phyloP scores from a whole-genome alignment of 2,797 vertebrate species.

The Prionace glauca region DNA sequence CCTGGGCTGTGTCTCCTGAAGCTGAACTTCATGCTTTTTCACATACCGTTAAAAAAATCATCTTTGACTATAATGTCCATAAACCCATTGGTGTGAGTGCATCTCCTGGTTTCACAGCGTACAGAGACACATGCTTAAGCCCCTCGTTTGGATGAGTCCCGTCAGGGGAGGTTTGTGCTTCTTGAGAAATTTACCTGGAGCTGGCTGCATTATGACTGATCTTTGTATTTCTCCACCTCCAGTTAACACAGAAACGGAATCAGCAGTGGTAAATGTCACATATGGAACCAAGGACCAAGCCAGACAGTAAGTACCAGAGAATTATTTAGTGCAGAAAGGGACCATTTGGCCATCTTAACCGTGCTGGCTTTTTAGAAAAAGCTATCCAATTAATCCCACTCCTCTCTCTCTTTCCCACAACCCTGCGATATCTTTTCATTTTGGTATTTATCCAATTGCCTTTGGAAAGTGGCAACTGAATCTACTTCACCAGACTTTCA shows the following conservation, averaged over 20 bases:
- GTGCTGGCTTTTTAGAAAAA: not conserved
- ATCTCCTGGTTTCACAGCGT: not conserved
- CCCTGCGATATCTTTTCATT: not conserved
- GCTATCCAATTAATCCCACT: not conserved
- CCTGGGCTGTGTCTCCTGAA: not conserved
- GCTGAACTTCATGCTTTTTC: no score
- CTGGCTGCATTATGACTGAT: not conserved
- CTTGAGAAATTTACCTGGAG: not conserved
- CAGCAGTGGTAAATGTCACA: conserved; percentile 89
- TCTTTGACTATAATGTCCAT: not conserved
- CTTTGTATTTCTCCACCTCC: conserved; percentile 26
- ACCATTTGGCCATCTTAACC: not conserved
- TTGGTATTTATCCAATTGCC: not conserved
- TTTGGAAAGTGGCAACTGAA: not conserved
- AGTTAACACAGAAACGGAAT: conserved; percentile 95
- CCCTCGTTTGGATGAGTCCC: not conserved
- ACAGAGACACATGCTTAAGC: not conserved
- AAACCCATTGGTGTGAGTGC: not conserved
- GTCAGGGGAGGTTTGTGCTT: not conserved
- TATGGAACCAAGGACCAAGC: conserved; percentile 85
- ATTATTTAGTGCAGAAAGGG: not conserved
- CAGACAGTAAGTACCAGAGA: conserved; percentile 72
- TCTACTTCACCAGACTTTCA: not conserved
- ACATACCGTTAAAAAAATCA: not conserved
- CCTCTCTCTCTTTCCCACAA: not conserved